These are phyloP conservation scores for Pempheris klunzingeri DNA, from an alignment of 2,797 vertebrate species.

Conservation along the genomic window DNA sequence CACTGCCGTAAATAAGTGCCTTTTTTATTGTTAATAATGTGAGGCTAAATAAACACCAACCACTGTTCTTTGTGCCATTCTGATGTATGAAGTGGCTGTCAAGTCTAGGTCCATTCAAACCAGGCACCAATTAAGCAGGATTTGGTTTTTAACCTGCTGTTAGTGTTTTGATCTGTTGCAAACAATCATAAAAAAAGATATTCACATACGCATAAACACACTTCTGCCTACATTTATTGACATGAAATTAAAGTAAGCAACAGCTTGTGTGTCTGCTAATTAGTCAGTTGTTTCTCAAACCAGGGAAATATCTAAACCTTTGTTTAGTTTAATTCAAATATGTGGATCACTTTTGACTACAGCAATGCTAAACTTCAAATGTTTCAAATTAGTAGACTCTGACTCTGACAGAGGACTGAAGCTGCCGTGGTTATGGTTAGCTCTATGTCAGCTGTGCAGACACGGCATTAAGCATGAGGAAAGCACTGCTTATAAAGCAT, in stretches of 20 bases:
- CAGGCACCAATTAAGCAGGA: not conserved
- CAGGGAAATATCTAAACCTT: too few relatives aligned
- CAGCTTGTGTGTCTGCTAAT: too few relatives aligned
- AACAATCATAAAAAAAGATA: too few relatives aligned
- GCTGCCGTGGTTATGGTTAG: too few relatives aligned
- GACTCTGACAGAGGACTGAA: too few relatives aligned
- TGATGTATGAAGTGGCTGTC: not conserved
- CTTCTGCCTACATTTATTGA: not conserved
- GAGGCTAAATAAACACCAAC: not conserved
- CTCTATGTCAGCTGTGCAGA: not conserved
- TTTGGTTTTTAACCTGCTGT: not conserved
- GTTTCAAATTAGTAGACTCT: not conserved
- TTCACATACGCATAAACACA: too few relatives aligned
- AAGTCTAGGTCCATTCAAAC: not conserved
- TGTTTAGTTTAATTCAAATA: too few relatives aligned
- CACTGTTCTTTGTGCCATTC: not conserved
- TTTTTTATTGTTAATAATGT: slow-evolving; percentile 9
- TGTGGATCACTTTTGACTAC: too few relatives aligned
- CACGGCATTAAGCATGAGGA: not conserved
- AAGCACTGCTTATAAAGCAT: not conserved
- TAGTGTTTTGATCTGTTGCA: not conserved
- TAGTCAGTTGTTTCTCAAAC: too few relatives aligned
- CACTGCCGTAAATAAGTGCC: not conserved
- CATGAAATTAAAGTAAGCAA: not conserved
- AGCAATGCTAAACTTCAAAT: too few relatives aligned